Evolutionary conservation across 2,113 vertebrate genomes (phyloP), one percentile per base, ranked within the genome.

Genomic region (Apus apus): DNA sequence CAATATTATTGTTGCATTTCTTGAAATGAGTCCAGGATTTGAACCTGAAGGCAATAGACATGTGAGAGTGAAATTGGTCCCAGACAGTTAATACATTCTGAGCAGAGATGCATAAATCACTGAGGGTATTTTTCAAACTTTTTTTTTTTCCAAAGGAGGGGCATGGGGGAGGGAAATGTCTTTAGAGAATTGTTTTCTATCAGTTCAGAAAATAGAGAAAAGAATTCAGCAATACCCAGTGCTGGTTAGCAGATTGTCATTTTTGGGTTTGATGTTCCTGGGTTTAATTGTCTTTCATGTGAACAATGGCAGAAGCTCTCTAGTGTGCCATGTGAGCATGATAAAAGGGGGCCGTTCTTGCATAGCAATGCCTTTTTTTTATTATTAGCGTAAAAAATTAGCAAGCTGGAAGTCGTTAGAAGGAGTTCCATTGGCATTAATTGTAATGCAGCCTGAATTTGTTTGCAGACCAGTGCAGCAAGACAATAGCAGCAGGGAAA

Each of bases 261-360:
- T 98, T 98, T 98, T 98, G 96, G 98, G 98, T 98, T 99, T 99
- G 98, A 99, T 98, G 98, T 99, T 98, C 97, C 97, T 98, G 97
- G 97, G 96, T 98, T 98, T 99, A 99, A 99, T 99, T 98, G 98
- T 99, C 98, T 99, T 99, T 99, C 98, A 98, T 98, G 98, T 98
- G 98, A 99, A 99, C 98, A 99, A 98, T 98, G 97, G 98, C 98
- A 98, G 98, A 91, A 96, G 94, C 98, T 98, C 98, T 98, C 98
- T 98, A 97, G 98, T 98, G 98, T 98, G 97, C 98, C 95, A 97
- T 97, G 97, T 53, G 45, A 97, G 97, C 95, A 89, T 97, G 97
- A 98, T 98, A 98, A 98, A 98, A 97, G 97, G 97, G 98, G 98
- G 97, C 97, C 46, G 96, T 98, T 98, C 97, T 98, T 98, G 98